Conservation (phyloP, 2,888 invertebrate genomes). For the Linnaemya tessellans region DNA sequence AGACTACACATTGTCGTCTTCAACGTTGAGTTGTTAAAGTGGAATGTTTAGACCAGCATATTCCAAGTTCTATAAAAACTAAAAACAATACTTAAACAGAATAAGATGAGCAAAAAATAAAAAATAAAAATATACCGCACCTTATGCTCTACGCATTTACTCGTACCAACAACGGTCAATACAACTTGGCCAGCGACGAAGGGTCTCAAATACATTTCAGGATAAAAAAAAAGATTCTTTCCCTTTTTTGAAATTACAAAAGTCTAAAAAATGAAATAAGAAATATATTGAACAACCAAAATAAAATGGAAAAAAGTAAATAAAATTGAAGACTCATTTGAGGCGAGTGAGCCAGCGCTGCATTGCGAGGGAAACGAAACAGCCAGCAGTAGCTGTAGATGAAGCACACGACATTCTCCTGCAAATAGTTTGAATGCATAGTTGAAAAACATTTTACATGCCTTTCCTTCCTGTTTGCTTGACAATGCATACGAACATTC, state of each 20-base stretch:
- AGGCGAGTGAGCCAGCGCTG: constrained; percentile 32
- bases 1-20: constrained; percentile 47
- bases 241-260: constrained; percentile 37
- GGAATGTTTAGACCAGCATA: constrained; percentile 70
- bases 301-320: constrained; percentile 31
- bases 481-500: neutral
- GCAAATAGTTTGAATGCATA: constrained; percentile 71
- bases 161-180: constrained; percentile 1
- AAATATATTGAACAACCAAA: constrained; percentile 37
- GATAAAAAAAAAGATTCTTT: constrained; percentile 43
- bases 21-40: constrained; percentile 65
- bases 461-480: constrained; percentile 66
- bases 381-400: constrained; percentile 2
- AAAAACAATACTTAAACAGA: constrained; percentile 51
- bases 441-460: constrained; percentile 68
- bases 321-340: constrained; percentile 27
- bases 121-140: constrained; percentile 49
- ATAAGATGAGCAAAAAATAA: constrained; percentile 41
- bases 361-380: constrained; percentile 47
- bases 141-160: constrained; percentile 56
- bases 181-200: constrained; percentile 52
- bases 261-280: constrained; percentile 8
- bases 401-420: constrained; percentile 70
- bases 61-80: constrained; percentile 62
- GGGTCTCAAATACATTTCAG: constrained; percentile 31